Evolutionary conservation across 92 coral and sea anemone genomes (phyloP).

Genomic region (Bergia puertoricense): DNA sequence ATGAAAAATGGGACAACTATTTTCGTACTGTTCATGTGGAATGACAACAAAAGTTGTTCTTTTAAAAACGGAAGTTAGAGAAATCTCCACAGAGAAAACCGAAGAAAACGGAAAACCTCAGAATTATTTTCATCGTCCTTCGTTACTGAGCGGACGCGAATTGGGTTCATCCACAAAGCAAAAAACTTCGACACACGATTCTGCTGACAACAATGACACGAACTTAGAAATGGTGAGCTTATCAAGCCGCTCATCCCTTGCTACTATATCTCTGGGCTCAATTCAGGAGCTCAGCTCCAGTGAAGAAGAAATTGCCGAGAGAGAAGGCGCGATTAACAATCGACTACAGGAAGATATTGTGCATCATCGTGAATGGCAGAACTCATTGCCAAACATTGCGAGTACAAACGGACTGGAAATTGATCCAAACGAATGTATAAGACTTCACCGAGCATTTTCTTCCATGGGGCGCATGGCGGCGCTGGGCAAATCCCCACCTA

Average conservation of each 20-base stretch:
- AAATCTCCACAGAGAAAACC: not conserved
- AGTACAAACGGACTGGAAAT: not conserved
- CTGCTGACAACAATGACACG: not conserved
- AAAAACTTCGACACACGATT: not conserved
- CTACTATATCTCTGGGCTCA: constrained; percentile 57
- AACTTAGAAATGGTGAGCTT: not conserved
- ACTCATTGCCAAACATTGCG: constrained; percentile 30
- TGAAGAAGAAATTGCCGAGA: constrained; percentile 21
- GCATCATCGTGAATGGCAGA: constrained; percentile 26
- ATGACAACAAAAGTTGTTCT: constrained; percentile 34
- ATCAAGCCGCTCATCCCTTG: constrained; percentile 50
- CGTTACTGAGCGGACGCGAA: constrained; percentile 2
- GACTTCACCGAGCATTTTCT: constrained; percentile 23
- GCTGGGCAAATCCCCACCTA: not conserved
- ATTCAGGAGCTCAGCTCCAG: constrained; percentile 27
- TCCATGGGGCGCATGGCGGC: constrained; percentile 42
- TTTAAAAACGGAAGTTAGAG: constrained; percentile 8
- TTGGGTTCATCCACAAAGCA: not conserved
- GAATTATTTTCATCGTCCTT: constrained; percentile 2
- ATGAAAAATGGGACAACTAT: constrained; percentile 47
- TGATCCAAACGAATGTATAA: not conserved
- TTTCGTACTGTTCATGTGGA: constrained; percentile 38
- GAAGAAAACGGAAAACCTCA: not conserved
- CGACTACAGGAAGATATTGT: constrained; percentile 30
- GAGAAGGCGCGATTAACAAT: constrained; percentile 21